A percentile compares a stretch with the other conserved stretches of the same genome.
These are phyloP conservation scores for Hypomecis atomaria DNA, from an alignment of 2,888 invertebrate species.

Conservation along the genomic window DNA sequence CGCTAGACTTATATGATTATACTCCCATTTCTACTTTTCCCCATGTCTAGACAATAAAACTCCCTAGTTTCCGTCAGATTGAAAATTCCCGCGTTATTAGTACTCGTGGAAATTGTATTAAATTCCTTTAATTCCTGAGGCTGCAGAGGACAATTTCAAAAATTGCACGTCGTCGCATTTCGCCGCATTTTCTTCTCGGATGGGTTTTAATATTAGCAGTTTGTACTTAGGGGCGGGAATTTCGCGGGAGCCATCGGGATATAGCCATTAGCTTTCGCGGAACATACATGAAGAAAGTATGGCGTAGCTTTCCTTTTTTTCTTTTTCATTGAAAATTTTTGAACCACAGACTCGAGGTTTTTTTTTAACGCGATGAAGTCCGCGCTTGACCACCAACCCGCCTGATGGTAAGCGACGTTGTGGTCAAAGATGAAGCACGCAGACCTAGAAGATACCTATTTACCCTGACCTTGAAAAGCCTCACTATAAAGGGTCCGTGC, in stretches of 20 bases:
- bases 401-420: too few species aligned
- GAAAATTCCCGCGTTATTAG: constrained; percentile 42
- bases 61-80: constrained; percentile 25
- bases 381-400: too few species aligned
- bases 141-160: constrained; percentile 47
- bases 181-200: constrained; percentile 46
- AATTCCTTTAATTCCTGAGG: constrained; percentile 40
- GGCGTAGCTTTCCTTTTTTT: too few species aligned
- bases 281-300: background rate
- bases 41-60: constrained; percentile 5
- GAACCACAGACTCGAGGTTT: too few species aligned
- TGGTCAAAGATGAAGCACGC: too few species aligned
- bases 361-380: too few species aligned
- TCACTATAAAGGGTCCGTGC: too few species aligned
- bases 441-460: too few species aligned
- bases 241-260: background rate
- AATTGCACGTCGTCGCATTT: constrained; percentile 48
- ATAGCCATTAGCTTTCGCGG: background rate
- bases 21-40: too few species aligned
- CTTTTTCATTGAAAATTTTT: too few species aligned
- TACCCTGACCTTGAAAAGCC: too few species aligned
- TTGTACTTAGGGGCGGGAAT: constrained; percentile 28
- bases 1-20: too few species aligned
- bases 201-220: constrained; percentile 56
- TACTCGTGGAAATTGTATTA: constrained; percentile 37